Conservation (phyloP, 2,888 invertebrate species). For the Drosophila hawaiiensis region DNA sequence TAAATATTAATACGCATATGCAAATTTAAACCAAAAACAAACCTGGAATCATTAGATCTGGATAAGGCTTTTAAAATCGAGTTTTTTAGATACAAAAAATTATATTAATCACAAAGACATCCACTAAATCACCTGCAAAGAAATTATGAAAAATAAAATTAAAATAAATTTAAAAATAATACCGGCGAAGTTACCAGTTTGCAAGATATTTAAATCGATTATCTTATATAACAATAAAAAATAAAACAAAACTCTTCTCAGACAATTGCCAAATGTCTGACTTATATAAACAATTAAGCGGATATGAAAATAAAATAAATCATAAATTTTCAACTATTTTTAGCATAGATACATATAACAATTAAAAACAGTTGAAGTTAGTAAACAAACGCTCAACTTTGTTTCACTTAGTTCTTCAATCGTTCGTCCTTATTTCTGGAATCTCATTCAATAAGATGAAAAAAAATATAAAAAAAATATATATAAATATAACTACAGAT, state of each 20-base stretch:
- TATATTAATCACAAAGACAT: not conserved
- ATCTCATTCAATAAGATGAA: not conserved
- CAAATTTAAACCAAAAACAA: not conserved
- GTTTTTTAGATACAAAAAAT: not conserved
- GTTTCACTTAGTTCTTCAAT: not conserved
- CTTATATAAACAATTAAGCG: not conserved
- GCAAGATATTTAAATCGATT: not conserved
- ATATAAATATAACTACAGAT: not conserved
- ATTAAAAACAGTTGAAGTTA: no score
- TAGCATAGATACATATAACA: no score
- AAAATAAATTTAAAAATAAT: not conserved
- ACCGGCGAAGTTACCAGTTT: not conserved
- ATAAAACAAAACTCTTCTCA: not conserved
- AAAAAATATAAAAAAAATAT: not conserved
- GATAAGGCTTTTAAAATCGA: accelerated
- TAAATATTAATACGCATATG: not conserved
- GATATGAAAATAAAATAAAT: not conserved
- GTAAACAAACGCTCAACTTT: not conserved
- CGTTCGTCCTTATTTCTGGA: not conserved
- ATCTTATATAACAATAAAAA: no score
- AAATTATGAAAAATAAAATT: not conserved
- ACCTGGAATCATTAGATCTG: not conserved
- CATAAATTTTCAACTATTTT: not conserved
- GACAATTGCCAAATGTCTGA: no score
- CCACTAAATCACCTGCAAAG: not conserved